Base-by-base conservation (phyloP, 2,797 vertebrate genomes). In the Clamator glandarius region DNA sequence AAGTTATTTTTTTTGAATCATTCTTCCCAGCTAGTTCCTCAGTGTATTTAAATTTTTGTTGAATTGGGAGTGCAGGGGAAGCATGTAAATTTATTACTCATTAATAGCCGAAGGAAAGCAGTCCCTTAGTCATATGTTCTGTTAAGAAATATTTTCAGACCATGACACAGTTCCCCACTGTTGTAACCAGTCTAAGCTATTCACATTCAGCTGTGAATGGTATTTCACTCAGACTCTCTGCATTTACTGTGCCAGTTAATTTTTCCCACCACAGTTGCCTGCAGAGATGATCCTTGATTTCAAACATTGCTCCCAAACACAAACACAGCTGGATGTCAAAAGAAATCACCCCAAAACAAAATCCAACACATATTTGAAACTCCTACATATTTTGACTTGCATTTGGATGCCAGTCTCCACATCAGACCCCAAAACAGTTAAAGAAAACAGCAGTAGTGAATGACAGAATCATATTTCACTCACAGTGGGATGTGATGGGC, bases 211-310 rank as follows among this genome's bases (percentile, higher is more conserved):
- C 72, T 94, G 63, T 81, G 87, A 93, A 94, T 64, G 84, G 62
- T 89, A 94, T 95, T 94, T 89, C 48, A 63, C 69, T 87, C 80
- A 92, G 59, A 62, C 69, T 36, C 25, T 94, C 75, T 63, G 66
- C 1, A 0, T 72, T 78, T 88, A 68, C 62, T 18, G 21, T 92
- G 69, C 74, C 87, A 85, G 84, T 72, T 95, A 89, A 89, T 95
- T 97, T 95, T 91, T 95, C 52, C 75, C 63, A 93, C 69, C 48
- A 52, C 51, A 79, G 51, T 68, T 91, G 68, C 95, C 95, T 96
- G 79, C 87, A 90, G 96, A 96, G 92, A 66, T 90, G 57, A 95
- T 81, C 77, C 82, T 70, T 86, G 69, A 81, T 96, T 96, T 96
- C 93, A 96, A 84, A 74, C 31, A 79, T 62, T 87, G n/a, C 73